Conservation (phyloP, 1,140 invertebrate genomes). For the Theocolax elegans region DNA sequence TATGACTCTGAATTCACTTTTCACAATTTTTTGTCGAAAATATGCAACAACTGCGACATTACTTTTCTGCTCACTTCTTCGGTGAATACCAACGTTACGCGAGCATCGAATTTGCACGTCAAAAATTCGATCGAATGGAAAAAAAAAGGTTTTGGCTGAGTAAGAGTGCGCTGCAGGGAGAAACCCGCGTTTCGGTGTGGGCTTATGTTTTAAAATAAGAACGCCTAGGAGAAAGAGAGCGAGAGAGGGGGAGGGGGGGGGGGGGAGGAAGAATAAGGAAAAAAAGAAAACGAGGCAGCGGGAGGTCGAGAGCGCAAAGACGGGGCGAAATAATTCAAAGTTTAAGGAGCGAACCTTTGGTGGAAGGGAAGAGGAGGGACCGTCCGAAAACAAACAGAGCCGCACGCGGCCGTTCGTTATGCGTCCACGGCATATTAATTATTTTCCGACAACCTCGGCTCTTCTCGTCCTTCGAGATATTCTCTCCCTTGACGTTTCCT, state of each 20-base stretch:
- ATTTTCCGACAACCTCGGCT: conserved; percentile 49
- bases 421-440: conserved; percentile 61
- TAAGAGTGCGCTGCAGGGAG: not conserved
- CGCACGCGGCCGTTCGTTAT: conserved; percentile 56
- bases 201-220: conserved; percentile 53
- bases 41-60: too few species aligned
- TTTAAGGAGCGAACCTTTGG: conserved; percentile 38
- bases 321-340: conserved; percentile 39
- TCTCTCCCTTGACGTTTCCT: not conserved
- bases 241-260: conserved; percentile 25
- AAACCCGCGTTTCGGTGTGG: conserved; percentile 7
- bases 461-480: too few species aligned
- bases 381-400: conserved; percentile 59
- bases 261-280: not conserved
- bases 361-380: conserved; percentile 34
- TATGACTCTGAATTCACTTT: too few species aligned
- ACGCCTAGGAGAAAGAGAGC: not conserved
- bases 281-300: not conserved
- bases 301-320: conserved; percentile 42
- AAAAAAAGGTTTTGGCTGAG: too few species aligned
- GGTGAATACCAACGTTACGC: too few species aligned
- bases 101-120: too few species aligned
- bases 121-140: too few species aligned
- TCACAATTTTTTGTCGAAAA: too few species aligned
- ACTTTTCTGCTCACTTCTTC: too few species aligned